Conservation (phyloP, 1,140 invertebrate species). For the Portunus trituberculatus region DNA sequence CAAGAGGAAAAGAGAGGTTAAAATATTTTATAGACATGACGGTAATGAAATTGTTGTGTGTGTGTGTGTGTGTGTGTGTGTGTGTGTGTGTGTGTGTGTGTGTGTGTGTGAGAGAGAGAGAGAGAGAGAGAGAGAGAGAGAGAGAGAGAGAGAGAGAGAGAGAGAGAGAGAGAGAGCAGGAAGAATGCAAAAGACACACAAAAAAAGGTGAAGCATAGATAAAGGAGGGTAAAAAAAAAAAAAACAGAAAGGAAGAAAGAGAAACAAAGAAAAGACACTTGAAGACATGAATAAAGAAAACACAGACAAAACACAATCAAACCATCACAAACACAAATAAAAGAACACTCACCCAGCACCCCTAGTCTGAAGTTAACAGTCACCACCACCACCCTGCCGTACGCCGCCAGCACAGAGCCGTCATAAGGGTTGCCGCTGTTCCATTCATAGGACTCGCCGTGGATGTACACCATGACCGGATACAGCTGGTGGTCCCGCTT, state of each 20-base stretch:
- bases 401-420: slow-evolving; percentile 94
- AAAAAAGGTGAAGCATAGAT: background rate
- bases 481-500: background rate
- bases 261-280: background rate
- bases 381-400: slow-evolving; percentile 96
- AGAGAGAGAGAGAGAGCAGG: background rate
- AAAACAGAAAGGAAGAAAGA: too few relatives aligned
- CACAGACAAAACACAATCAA: too few relatives aligned
- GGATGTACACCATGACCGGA: slow-evolving; percentile 95
- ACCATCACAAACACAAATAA: too few relatives aligned
- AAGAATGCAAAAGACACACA: background rate
- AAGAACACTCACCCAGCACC: slow-evolving; percentile 68
- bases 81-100: background rate
- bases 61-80: background rate
- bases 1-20: too few relatives aligned
- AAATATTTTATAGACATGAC: too few relatives aligned
- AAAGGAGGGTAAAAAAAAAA: background rate
- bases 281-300: too few relatives aligned
- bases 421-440: slow-evolving; percentile 98
- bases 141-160: too few relatives aligned
- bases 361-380: slow-evolving; percentile 90
- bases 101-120: background rate
- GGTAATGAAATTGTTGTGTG: background rate
- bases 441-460: slow-evolving; percentile 98
- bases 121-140: background rate